These are phyloP conservation scores for Drosophila longiperda DNA, from an alignment of 2,888 invertebrate genomes.

Conservation along the genomic window DNA sequence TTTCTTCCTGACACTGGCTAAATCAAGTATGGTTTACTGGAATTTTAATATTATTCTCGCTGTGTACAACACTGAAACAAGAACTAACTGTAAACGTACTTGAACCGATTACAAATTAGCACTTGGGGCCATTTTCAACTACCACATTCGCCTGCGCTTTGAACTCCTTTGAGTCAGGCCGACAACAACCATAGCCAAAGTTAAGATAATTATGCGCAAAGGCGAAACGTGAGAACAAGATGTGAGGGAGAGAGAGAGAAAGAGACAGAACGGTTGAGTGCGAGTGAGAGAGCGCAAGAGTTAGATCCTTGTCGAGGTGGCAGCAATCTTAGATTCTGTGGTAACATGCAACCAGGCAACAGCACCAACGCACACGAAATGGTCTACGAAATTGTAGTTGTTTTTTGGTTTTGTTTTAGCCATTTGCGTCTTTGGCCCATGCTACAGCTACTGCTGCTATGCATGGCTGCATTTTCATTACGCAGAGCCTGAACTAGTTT, in stretches of 20 bases:
- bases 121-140: constrained; percentile 35
- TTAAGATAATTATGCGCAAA: constrained; percentile 63
- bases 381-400: constrained; percentile 24
- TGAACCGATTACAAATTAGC: constrained; percentile 58
- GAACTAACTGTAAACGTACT: constrained; percentile 40
- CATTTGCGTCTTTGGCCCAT: constrained; percentile 30
- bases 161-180: constrained; percentile 56
- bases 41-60: not conserved
- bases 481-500: constrained; percentile 65
- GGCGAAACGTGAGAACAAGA: constrained; percentile 29
- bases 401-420: constrained; percentile 23
- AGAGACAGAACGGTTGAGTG: not conserved
- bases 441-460: constrained; percentile 50
- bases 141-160: constrained; percentile 43
- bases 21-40: not conserved
- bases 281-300: constrained; percentile 3
- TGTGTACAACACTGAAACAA: not conserved
- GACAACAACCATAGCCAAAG: constrained; percentile 46
- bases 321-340: constrained; percentile 46
- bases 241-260: not conserved
- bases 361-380: constrained; percentile 35
- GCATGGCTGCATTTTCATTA: constrained; percentile 78
- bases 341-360: constrained; percentile 44
- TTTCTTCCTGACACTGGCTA: not conserved
- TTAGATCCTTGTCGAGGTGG: constrained; percentile 41